Percentiles rank a stretch among this genome's conserved stretches.
phyloP scores from a whole-genome alignment of 2,113 vertebrate species.

The Lasiurus cinereus region DNA sequence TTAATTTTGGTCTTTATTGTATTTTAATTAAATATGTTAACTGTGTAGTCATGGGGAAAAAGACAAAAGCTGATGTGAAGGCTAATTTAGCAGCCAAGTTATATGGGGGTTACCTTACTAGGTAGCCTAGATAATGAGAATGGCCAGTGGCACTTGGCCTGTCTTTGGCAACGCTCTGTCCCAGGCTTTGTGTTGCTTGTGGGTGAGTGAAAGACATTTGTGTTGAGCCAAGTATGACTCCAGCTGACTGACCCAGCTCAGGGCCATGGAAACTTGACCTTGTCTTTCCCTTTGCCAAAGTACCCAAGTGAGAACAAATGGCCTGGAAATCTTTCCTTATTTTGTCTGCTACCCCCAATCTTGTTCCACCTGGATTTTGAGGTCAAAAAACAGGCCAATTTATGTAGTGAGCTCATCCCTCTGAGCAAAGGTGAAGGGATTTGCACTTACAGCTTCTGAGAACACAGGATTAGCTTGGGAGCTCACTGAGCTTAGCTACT shows the following conservation, averaged over 20 bases:
- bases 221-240: conserved; percentile 33
- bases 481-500: conserved; percentile 53
- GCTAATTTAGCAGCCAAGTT: neutral
- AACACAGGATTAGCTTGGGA: conserved; percentile 65
- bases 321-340: conserved; percentile 47
- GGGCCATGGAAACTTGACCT: conserved; percentile 40
- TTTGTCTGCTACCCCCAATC: conserved; percentile 30
- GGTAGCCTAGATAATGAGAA: conserved; percentile 20
- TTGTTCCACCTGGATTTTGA: conserved; percentile 64
- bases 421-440: conserved; percentile 69
- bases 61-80: neutral
- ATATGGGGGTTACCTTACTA: neutral
- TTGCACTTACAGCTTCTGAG: conserved; percentile 63
- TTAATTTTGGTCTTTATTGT: neutral
- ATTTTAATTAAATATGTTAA: neutral
- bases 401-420: conserved; percentile 64
- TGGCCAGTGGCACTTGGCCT: neutral
- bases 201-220: neutral
- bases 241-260: conserved; percentile 66
- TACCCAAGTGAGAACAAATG: conserved; percentile 69
- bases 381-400: conserved; percentile 65
- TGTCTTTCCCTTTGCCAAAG: conserved; percentile 45
- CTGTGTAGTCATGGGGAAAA: neutral
- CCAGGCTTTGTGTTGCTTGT: conserved; percentile 32
- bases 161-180: neutral